These are phyloP conservation scores for Platycnemis pennipes DNA, from an alignment of 2,888 invertebrate genomes.

Conservation along the genomic window DNA sequence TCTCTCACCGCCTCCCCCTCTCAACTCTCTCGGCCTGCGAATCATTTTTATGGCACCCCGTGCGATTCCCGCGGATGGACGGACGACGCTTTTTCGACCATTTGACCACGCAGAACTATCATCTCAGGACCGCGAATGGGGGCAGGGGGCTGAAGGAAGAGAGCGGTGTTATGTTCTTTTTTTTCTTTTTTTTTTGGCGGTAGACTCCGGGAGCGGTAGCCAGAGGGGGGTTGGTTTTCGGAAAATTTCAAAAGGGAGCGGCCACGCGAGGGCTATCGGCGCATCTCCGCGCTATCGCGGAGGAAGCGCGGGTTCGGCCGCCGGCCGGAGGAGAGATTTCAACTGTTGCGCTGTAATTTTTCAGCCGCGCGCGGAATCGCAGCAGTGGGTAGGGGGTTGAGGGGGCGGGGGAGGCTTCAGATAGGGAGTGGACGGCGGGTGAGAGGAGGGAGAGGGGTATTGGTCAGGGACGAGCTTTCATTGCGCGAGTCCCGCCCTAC, in stretches of 20 bases:
- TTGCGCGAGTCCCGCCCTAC: conserved; percentile 68
- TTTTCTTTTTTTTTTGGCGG: neutral
- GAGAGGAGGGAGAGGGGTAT: conserved; percentile 34
- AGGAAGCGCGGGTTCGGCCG: conserved; percentile 75
- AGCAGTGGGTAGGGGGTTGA: conserved; percentile 76
- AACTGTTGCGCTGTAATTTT: conserved; percentile 76
- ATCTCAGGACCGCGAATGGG: neutral
- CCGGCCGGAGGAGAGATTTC: conserved; percentile 71
- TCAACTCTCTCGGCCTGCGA: neutral
- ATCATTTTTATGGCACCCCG: conserved; percentile 49
- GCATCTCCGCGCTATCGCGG: conserved; percentile 76
- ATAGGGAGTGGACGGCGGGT: conserved; percentile 24
- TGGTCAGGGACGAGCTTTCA: neutral
- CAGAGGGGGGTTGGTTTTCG: conserved; percentile 68
- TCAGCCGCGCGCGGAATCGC: conserved; percentile 76
- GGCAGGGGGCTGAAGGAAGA: neutral
- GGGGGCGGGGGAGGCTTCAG: conserved; percentile 70
- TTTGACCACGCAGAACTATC: neutral
- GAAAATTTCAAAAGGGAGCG: too few relatives aligned
- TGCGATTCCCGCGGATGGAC: neutral
- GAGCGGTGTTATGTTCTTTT: neutral
- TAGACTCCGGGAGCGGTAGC: neutral
- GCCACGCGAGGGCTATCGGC: conserved; percentile 79
- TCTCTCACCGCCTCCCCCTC: neutral
- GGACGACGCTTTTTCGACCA: conserved; percentile 27